Evolutionary conservation across 2,113 vertebrate genomes (phyloP).

Genomic region (Halichoerus grypus): DNA sequence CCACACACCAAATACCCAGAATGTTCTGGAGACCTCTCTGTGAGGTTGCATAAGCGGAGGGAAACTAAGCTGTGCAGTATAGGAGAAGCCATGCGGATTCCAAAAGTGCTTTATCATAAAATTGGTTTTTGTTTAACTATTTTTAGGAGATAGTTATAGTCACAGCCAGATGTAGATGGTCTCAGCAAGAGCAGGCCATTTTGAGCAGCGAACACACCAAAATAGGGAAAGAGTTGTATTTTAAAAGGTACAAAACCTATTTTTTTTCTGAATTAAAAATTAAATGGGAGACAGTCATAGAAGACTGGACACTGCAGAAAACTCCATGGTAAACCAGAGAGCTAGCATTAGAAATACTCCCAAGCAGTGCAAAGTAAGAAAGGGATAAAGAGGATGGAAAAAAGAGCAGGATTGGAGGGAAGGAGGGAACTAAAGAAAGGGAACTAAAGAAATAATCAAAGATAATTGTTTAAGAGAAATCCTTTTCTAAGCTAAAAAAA

Average conservation of each 20-base stretch:
- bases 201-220: constrained; percentile 44
- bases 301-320: not conserved
- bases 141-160: constrained; percentile 47
- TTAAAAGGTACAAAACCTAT: constrained; percentile 51
- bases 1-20: not conserved
- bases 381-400: not conserved
- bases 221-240: constrained; percentile 15
- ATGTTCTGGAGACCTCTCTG: constrained; percentile 17
- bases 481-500: not conserved
- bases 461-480: not conserved
- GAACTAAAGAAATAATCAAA: not conserved
- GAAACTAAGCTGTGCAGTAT: not conserved
- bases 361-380: not conserved
- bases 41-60: not conserved
- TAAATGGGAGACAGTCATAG: not conserved
- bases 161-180: constrained; percentile 25
- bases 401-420: not conserved
- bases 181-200: constrained; percentile 42
- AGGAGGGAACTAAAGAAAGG: not conserved
- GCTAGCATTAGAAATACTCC: constrained; percentile 25
- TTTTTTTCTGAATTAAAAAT: constrained; percentile 63
- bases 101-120: constrained; percentile 47
- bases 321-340: constrained; percentile 3
- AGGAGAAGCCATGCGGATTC: constrained; percentile 11
- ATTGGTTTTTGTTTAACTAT: constrained; percentile 33